phyloP scores from a whole-genome alignment of 2,888 invertebrate species.

The Campoletis raptor region DNA sequence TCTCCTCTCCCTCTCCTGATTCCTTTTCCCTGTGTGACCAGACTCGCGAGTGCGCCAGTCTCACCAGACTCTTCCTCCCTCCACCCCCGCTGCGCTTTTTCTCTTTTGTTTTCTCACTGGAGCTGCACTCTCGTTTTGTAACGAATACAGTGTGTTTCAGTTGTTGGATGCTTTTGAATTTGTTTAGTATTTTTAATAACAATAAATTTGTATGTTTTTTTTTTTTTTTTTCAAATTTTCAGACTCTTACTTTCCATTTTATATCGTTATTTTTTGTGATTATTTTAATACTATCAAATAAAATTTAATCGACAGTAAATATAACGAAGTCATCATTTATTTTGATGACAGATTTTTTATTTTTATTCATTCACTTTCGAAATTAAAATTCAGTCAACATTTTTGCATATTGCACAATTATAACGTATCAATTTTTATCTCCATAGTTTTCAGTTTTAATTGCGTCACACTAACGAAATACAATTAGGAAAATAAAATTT shows the following conservation, averaged over 20 bases:
- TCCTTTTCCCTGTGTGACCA: constrained; percentile 67
- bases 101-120: neutral
- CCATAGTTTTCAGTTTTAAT: neutral
- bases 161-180: neutral
- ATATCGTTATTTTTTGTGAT: neutral
- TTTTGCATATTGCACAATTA: neutral
- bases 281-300: neutral
- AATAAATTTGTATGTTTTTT: neutral
- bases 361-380: neutral
- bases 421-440: neutral
- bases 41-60: constrained; percentile 68
- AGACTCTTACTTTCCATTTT: no score
- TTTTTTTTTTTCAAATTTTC: neutral
- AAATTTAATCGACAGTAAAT: neutral
- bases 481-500: constrained; percentile 10
- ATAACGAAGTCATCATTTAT: neutral
- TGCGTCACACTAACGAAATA: neutral
- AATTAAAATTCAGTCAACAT: neutral
- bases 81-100: neutral
- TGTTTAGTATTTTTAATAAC: neutral
- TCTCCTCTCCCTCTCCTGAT: constrained; percentile 72
- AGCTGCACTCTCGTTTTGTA: constrained; percentile 19
- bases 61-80: constrained; percentile 4
- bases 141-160: constrained; percentile 51
- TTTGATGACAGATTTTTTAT: neutral